Evolutionary conservation across 2,113 vertebrate genomes (phyloP), one percentile per base, ranked within the genome.

Genomic region (Naja naja): DNA sequence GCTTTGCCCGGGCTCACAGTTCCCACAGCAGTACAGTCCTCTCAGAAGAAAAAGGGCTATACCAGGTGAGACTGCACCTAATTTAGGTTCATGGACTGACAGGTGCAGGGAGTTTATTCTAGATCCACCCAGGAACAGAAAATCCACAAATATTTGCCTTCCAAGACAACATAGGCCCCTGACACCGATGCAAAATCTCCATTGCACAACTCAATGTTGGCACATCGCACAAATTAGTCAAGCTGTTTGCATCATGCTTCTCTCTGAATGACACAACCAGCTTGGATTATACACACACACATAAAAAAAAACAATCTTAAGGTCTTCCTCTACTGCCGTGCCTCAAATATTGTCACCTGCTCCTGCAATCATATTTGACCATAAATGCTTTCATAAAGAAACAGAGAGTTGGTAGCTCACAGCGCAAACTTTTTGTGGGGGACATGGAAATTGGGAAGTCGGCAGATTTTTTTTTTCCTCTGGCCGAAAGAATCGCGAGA

Each of bases 381-480:
- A n/a, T n/a, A 69, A n/a, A 69, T 69, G 64, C 64, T n/a, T 69
- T 69, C 30, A 2, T 34, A 69, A 69, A 69, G 64, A 34, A 34
- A 69, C 4, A 69, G 12, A 69, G 11, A 69, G 64, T 12, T 16
- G 64, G 64, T 1, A 5, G 64, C n/a, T 1, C 1, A 18, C 16
- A 20, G 1, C 0, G 1, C 69, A 34, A 74, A 34, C 64, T 0
- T 74, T 52, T 30, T 30, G 12, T n/a, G 5, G 16, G 0, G 1
- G 14, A 7, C 14, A 34, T 39, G 69, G 69, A 74, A 18, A 74
- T 34, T 74, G n/a, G 69, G 69, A 74, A 74, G 18, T 74, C 16
- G 1, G n/a, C 2, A 1, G n/a, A 74, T 27, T 3, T 4, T 14
- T n/a, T 18, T 7, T 18, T 34, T 34, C 16, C 16, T 2, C 64